A percentile compares a stretch with the other conserved stretches of the same genome.
Evolutionary conservation across 2,797 vertebrate genomes (phyloP).

Genomic region (Crenuchus spilurus): DNA sequence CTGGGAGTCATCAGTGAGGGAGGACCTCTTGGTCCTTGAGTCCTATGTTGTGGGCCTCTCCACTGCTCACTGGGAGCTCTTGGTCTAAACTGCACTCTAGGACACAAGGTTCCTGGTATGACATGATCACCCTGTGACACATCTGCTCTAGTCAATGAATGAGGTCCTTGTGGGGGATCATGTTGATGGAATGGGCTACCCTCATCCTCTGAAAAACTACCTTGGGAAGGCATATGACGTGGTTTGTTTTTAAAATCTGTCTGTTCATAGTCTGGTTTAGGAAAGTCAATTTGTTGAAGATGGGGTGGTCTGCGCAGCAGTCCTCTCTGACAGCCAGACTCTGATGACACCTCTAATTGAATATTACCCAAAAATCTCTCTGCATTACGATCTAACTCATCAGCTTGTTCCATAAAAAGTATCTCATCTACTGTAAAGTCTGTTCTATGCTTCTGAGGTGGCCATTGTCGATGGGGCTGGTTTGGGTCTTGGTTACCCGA

Average conservation of each 20-base stretch:
- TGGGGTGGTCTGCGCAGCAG: background rate
- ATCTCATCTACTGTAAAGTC: background rate
- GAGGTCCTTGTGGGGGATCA: constrained; percentile 12
- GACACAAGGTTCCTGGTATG: constrained; percentile 44
- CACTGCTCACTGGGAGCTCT: constrained; percentile 41
- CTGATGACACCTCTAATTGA: background rate
- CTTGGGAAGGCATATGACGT: background rate
- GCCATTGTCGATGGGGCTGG: background rate
- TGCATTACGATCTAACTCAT: background rate
- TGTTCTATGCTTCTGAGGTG: constrained; percentile 7
- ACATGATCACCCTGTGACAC: background rate
- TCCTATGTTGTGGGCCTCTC: constrained; percentile 66
- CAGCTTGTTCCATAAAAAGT: background rate
- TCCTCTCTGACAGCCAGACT: background rate
- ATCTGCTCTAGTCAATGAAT: background rate
- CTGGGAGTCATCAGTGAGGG: constrained; percentile 63
- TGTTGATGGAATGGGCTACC: background rate
- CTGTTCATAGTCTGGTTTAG: background rate
- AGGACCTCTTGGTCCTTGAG: constrained; percentile 68
- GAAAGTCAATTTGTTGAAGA: background rate
- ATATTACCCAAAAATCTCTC: constrained; percentile 12
- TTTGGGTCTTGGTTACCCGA: background rate
- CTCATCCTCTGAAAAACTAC: background rate
- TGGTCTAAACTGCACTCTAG: constrained; percentile 57
- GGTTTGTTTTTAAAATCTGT: background rate